Percentiles rank a stretch among this genome's conserved stretches.
Evolutionary conservation across 2,888 invertebrate genomes (phyloP).

Genomic region (Chrysodeixis includens): DNA sequence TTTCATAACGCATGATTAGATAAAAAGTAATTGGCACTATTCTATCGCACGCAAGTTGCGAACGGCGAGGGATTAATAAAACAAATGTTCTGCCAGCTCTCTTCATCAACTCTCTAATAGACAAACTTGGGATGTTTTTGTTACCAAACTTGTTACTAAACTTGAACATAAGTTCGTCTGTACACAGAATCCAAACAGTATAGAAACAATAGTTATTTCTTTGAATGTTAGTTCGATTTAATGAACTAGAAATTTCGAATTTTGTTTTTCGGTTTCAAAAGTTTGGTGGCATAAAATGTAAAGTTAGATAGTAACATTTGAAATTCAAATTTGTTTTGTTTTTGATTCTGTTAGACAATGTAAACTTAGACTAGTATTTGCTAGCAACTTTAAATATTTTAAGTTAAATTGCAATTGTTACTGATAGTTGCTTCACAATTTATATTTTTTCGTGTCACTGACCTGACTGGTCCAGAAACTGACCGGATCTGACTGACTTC

Average conservation of each 20-base stretch:
- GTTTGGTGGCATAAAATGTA: conserved; percentile 24
- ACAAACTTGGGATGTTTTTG: conserved; percentile 57
- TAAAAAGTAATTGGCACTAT: conserved; percentile 39
- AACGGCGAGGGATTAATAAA: conserved; percentile 51
- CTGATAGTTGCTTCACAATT: too few species aligned
- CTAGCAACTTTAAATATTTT: neutral
- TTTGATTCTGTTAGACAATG: neutral
- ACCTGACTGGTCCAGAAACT: too few species aligned
- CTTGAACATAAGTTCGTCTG: conserved; percentile 49
- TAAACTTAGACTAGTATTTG: too few species aligned
- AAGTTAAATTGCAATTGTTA: neutral
- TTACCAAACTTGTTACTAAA: conserved; percentile 46
- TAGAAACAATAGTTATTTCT: conserved; percentile 40
- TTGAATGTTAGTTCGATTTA: conserved; percentile 40
- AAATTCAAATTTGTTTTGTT: neutral
- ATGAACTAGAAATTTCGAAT: conserved; percentile 40
- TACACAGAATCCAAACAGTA: conserved; percentile 45
- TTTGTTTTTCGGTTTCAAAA: conserved; percentile 40
- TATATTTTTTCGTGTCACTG: neutral
- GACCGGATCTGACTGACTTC: too few species aligned
- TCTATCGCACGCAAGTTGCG: conserved; percentile 28
- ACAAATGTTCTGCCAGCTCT: conserved; percentile 47
- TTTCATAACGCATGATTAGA: neutral
- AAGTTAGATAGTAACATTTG: neutral
- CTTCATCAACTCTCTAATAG: conserved; percentile 54